Percentiles rank a stretch among this genome's conserved stretches.
Evolutionary conservation across 2,797 vertebrate species (phyloP).

Genomic region (Kryptolebias ocellatus): DNA sequence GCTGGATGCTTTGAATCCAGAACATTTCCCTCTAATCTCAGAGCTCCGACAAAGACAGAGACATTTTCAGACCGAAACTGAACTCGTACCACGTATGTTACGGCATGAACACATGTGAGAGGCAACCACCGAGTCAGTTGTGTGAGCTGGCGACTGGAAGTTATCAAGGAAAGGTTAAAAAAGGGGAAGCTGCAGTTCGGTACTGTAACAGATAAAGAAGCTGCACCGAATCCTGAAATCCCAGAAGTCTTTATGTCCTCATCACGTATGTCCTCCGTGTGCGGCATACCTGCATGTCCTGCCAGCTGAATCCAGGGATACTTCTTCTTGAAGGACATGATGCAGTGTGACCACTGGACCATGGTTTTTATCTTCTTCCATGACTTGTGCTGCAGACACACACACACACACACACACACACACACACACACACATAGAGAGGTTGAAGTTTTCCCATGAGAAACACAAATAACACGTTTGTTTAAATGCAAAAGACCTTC

Average conservation of each 20-base stretch:
- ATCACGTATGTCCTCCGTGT: background rate
- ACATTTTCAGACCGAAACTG: too few relatives aligned
- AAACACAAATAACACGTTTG: background rate
- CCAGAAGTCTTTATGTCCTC: too few relatives aligned
- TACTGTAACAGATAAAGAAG: too few relatives aligned
- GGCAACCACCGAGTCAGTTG: too few relatives aligned
- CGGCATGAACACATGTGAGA: too few relatives aligned
- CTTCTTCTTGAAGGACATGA: constrained; percentile 99
- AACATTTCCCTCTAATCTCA: background rate
- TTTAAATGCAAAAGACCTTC: background rate
- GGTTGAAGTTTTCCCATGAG: background rate
- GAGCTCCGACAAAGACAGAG: background rate
- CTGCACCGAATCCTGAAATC: too few relatives aligned
- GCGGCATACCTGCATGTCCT: constrained; percentile 90
- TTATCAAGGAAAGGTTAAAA: too few relatives aligned
- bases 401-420: constrained; percentile 30
- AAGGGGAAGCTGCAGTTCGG: too few relatives aligned
- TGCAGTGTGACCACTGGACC: constrained; percentile 98
- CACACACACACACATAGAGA: constrained; percentile 17
- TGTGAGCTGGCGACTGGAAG: too few relatives aligned
- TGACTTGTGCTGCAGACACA: constrained; percentile 89
- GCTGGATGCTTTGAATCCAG: background rate
- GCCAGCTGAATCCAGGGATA: constrained; percentile 99
- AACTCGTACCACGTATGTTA: too few relatives aligned
- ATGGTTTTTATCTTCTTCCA: constrained; percentile 99